Conservation (phyloP, 1,140 invertebrate genomes). For the Pseudomyrmex pallidus region DNA sequence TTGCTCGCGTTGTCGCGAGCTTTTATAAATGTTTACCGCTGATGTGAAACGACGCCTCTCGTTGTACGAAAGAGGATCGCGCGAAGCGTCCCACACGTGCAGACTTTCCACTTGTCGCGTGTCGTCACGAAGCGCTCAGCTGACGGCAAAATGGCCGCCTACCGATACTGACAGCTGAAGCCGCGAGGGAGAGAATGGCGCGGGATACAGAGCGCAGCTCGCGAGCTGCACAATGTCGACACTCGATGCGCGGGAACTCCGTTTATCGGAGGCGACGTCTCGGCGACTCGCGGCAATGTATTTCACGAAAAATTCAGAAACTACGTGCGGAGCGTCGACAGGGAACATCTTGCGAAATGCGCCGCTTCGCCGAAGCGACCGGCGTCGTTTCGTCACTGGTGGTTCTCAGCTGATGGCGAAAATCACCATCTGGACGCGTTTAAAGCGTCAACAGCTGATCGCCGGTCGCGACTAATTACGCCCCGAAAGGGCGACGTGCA, state of each 20-base stretch:
- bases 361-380: conserved; percentile 56
- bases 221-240: background rate
- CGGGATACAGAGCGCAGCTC: background rate
- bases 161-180: conserved; percentile 69
- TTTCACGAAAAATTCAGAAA: conserved; percentile 53
- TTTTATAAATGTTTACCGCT: background rate
- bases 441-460: conserved; percentile 67
- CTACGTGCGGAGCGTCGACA: conserved; percentile 53
- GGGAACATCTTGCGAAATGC: conserved; percentile 40
- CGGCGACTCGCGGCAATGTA: conserved; percentile 19
- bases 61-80: background rate
- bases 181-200: conserved; percentile 37
- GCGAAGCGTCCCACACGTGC: background rate
- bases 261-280: fast-evolving
- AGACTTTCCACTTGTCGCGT: conserved; percentile 69
- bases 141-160: conserved; percentile 73
- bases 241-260: background rate
- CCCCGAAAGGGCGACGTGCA: background rate
- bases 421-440: conserved; percentile 49
- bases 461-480: conserved; percentile 9
- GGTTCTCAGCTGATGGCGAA: conserved; percentile 73
- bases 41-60: background rate
- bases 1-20: background rate
- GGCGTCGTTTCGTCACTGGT: conserved; percentile 71
- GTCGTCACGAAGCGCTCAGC: conserved; percentile 73